Evolutionary conservation across 2,113 vertebrate species (phyloP).

Genomic region (Balaenoptera acutorostrata): DNA sequence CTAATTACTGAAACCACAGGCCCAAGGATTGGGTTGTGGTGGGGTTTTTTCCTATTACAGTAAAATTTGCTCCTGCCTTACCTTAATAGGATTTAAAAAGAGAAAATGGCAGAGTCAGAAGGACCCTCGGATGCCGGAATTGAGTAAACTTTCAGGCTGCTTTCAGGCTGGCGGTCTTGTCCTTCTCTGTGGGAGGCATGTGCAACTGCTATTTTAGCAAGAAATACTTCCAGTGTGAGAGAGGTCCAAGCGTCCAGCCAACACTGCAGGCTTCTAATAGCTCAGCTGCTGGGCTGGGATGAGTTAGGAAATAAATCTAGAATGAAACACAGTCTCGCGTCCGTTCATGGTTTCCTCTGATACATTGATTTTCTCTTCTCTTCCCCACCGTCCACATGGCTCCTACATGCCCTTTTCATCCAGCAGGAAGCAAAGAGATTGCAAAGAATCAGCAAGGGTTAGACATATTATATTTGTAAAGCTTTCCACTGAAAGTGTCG

Average conservation of each 20-base stretch:
- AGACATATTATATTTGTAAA: neutral
- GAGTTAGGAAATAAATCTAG: neutral
- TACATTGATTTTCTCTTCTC: neutral
- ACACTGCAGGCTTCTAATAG: neutral
- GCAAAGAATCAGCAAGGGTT: neutral
- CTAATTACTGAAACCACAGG: conserved; percentile 89
- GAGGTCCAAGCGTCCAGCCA: neutral
- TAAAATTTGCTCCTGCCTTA: conserved; percentile 46
- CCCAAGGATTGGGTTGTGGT: neutral
- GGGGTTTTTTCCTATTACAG: neutral
- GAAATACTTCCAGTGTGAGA: neutral
- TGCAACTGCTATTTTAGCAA: neutral
- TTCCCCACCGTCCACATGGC: neutral
- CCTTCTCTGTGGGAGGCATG: neutral
- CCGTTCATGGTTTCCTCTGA: neutral
- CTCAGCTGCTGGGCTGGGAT: neutral
- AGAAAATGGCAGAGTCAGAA: conserved; percentile 29
- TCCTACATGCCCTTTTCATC: neutral
- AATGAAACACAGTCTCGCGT: neutral
- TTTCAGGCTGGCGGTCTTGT: neutral
- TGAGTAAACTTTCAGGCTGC: neutral
- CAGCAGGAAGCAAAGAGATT: neutral
- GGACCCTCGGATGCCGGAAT: conserved; percentile 7
- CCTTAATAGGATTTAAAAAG: conserved; percentile 44
- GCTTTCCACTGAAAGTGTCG: neutral